These are phyloP conservation scores for Caretta caretta DNA, from an alignment of 2,113 vertebrate species.

Conservation along the genomic window DNA sequence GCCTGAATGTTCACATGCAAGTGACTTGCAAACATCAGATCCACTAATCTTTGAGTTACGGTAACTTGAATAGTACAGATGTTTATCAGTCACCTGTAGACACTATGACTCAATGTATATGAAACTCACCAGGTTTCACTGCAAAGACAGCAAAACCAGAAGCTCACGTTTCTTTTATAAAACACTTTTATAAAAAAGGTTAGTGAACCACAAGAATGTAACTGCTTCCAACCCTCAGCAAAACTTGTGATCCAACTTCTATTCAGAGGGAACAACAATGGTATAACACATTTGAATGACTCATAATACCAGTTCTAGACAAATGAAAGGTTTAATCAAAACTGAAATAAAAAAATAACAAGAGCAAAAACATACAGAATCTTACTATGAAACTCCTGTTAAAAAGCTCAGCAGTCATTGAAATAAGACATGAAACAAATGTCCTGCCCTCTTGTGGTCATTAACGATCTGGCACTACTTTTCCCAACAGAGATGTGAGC, in stretches of 20 bases:
- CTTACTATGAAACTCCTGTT: background rate
- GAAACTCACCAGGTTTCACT: conserved; percentile 78
- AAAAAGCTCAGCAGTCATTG: background rate
- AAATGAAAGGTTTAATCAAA: conserved; percentile 6
- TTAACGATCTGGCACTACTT: rapidly evolving
- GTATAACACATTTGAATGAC: conserved; percentile 45
- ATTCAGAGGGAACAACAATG: conserved; percentile 34
- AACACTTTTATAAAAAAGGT: conserved; percentile 72
- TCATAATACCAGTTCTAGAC: conserved; percentile 64
- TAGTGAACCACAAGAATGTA: conserved; percentile 75
- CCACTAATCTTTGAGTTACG: conserved; percentile 70
- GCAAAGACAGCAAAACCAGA: conserved; percentile 78
- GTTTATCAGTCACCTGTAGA: conserved; percentile 83
- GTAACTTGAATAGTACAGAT: conserved; percentile 79
- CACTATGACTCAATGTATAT: conserved; percentile 80
- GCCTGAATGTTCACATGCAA: conserved; percentile 49
- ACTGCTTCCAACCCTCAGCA: conserved; percentile 71
- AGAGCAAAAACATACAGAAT: background rate
- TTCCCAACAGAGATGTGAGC: background rate
- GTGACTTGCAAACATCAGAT: conserved; percentile 48
- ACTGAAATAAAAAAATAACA: background rate
- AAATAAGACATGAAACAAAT: background rate
- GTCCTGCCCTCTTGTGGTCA: rapidly evolving
- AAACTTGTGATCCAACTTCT: conserved; percentile 38
- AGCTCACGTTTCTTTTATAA: conserved; percentile 82